phyloP scores from a whole-genome alignment of 2,888 invertebrate genomes.

The Lycophotia porphyrea region DNA sequence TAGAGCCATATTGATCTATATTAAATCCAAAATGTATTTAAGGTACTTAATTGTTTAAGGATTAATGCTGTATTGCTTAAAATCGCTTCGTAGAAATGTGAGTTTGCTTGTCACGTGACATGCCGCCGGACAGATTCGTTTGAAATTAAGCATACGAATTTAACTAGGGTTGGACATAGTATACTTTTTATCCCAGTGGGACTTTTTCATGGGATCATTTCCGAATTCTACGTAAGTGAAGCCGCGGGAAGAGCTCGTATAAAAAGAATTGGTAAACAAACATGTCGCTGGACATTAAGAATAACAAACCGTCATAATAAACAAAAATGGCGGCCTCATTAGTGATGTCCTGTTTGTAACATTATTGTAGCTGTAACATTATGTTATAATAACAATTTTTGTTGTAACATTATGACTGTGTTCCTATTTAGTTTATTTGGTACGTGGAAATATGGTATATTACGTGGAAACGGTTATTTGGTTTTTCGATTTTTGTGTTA shows the following conservation, averaged over 20 bases:
- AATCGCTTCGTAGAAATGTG: too few species aligned
- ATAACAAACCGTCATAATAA: not conserved
- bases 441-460: not conserved
- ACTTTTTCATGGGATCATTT: not conserved
- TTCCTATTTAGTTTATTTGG: not conserved
- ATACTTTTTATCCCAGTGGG: not conserved
- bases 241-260: not conserved
- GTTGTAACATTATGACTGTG: not conserved
- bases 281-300: not conserved
- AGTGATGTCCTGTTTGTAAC: not conserved
- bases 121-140: not conserved
- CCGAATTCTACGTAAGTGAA: too few species aligned
- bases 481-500: not conserved
- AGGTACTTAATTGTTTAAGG: too few species aligned
- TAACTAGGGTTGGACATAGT: not conserved
- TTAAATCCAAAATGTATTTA: too few species aligned
- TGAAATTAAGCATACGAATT: not conserved
- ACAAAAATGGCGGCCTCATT: not conserved
- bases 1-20: too few species aligned
- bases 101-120: not conserved
- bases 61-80: too few species aligned
- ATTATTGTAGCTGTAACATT: not conserved
- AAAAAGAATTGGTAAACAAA: conserved; percentile 16
- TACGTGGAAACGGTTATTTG: not conserved
- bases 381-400: not conserved